These are phyloP conservation scores for Drosophila tsacasi DNA, from an alignment of 1,140 invertebrate species.

Conservation along the genomic window DNA sequence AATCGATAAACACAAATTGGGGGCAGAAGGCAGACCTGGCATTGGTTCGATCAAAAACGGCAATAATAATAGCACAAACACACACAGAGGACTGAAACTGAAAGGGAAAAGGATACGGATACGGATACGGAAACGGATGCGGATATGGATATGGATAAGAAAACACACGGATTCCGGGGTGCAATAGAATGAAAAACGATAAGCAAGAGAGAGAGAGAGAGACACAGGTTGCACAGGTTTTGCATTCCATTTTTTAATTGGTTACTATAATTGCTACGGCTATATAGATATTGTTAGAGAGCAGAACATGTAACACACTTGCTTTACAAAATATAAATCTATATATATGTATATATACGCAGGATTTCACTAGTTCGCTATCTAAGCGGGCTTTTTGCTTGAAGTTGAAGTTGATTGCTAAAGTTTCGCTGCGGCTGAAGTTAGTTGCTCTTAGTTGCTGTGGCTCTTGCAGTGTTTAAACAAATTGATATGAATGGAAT, in stretches of 20 bases:
- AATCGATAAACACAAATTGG: conserved; percentile 68
- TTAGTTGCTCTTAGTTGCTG: conserved; percentile 50
- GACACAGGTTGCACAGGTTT: conserved; percentile 70
- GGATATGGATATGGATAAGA: conserved; percentile 10
- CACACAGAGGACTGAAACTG: conserved; percentile 3
- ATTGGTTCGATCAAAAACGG: conserved; percentile 65
- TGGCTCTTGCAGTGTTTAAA: conserved; percentile 48
- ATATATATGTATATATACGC: conserved; percentile 44
- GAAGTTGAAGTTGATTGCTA: conserved; percentile 33
- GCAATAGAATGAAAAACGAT: conserved; percentile 37
- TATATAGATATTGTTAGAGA: conserved; percentile 43
- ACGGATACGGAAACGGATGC: conserved; percentile 13
- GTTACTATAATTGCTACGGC: conserved; percentile 55
- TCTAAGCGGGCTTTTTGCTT: conserved; percentile 38
- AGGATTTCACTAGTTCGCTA: conserved; percentile 30
- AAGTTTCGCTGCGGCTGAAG: conserved; percentile 46
- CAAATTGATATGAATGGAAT: conserved; percentile 38
- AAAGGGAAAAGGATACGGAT: conserved; percentile 12
- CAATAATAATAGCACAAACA: conserved; percentile 9
- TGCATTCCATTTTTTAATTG: conserved; percentile 70
- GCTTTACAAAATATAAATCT: conserved; percentile 69
- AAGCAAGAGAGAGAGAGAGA: conserved; percentile 63
- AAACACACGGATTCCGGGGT: conserved; percentile 29
- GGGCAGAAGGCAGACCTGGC: conserved; percentile 42
- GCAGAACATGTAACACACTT: conserved; percentile 48